A percentile compares a stretch with the other conserved stretches of the same genome.
These are phyloP conservation scores for Aurelia aurita DNA, from an alignment of 30 jellyfish, hydroid and myxozoan genomes.

Conservation along the genomic window DNA sequence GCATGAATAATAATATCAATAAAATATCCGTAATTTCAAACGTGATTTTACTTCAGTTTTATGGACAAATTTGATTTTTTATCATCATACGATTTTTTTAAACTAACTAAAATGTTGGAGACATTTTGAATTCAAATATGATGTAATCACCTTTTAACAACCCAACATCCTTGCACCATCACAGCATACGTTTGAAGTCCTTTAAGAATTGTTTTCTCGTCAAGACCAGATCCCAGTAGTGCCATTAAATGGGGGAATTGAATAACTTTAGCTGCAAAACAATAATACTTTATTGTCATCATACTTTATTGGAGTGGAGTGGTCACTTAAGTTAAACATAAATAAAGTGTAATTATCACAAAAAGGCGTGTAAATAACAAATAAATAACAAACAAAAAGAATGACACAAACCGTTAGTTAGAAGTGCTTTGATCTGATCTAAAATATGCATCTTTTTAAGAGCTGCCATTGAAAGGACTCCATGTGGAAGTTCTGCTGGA, in stretches of 20 bases:
- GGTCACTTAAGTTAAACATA: too few species aligned
- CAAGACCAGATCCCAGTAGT: slow-evolving; percentile 83
- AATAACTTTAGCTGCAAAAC: slow-evolving; percentile 77
- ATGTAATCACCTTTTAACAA: slow-evolving; percentile 81
- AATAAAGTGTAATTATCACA: background rate
- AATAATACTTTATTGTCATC: too few species aligned
- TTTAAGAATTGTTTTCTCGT: slow-evolving; percentile 69
- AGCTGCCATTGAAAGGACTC: slow-evolving; percentile 84
- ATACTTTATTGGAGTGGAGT: too few species aligned
- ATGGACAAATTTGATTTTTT: too few species aligned
- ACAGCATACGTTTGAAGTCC: slow-evolving; percentile 77
- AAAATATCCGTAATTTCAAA: too few species aligned
- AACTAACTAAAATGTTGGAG: too few species aligned
- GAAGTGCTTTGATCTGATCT: slow-evolving; percentile 88
- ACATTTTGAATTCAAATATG: background rate
- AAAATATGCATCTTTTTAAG: slow-evolving; percentile 80
- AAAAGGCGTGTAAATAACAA: background rate
- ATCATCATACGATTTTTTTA: too few species aligned
- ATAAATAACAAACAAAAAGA: background rate
- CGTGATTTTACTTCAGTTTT: too few species aligned
- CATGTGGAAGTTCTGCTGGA: slow-evolving; percentile 90
- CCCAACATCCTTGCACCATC: slow-evolving; percentile 97
- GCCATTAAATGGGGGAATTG: slow-evolving; percentile 79
- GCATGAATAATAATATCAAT: too few species aligned
- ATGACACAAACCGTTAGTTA: slow-evolving; percentile 69